These are phyloP conservation scores for Chelonia mydas DNA, from an alignment of 2,797 vertebrate genomes.

Conservation along the genomic window DNA sequence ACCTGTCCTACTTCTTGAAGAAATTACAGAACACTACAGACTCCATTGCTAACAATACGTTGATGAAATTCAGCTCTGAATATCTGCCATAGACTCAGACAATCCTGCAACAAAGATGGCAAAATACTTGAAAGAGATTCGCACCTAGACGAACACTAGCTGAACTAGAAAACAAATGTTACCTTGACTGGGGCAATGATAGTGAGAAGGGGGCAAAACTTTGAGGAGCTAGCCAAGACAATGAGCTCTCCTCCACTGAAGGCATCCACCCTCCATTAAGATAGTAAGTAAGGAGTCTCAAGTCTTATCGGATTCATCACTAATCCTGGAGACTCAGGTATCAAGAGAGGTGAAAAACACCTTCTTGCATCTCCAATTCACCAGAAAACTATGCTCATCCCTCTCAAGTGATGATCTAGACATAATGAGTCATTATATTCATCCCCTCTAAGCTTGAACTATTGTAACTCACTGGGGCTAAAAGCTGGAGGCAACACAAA, in stretches of 20 bases:
- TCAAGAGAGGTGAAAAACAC: neutral
- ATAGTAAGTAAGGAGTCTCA: neutral
- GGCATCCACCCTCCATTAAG: slow-evolving; percentile 9
- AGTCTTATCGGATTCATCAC: neutral
- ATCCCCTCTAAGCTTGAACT: neutral
- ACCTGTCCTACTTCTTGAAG: neutral
- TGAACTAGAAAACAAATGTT: neutral
- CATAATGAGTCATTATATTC: accelerated
- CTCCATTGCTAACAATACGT: neutral
- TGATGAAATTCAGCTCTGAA: neutral
- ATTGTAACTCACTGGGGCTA: neutral
- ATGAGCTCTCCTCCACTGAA: neutral
- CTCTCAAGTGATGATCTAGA: neutral
- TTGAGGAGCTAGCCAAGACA: slow-evolving; percentile 1
- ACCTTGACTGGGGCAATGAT: accelerated
- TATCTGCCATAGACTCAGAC: neutral
- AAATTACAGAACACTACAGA: neutral
- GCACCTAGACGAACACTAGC: neutral
- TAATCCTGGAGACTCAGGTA: neutral
- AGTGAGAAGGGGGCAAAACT: neutral
- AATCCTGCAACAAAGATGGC: neutral
- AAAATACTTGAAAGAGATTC: neutral
- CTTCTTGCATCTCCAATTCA: neutral
- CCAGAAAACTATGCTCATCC: slow-evolving; percentile 15
- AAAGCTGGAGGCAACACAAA: neutral